phyloP scores from a whole-genome alignment of 2,113 vertebrate genomes.

The Donacobius atricapilla region DNA sequence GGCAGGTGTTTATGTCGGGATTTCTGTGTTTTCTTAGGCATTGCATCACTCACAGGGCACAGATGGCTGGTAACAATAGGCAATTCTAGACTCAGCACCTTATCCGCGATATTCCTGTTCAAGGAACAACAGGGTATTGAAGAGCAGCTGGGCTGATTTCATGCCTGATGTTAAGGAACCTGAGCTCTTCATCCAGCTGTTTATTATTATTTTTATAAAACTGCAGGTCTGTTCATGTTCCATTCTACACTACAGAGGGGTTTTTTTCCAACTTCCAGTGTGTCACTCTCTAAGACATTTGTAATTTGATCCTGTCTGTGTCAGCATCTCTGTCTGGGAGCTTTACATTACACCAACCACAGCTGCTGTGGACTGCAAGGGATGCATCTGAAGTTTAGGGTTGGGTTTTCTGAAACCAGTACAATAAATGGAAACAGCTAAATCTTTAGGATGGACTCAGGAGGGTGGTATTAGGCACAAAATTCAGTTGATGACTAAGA shows the following conservation, averaged over 20 bases:
- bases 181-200: background rate
- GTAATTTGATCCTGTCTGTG: background rate
- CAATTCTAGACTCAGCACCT: background rate
- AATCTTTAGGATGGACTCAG: background rate
- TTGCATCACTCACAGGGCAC: background rate
- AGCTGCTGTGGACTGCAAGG: background rate
- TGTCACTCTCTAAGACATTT: background rate
- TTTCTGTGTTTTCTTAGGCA: background rate
- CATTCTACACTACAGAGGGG: background rate
- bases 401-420: background rate
- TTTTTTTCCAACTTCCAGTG: background rate
- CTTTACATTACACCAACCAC: background rate
- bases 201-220: background rate
- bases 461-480: background rate
- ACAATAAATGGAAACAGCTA: background rate
- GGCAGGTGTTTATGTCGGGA: accelerated
- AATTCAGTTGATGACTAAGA: background rate
- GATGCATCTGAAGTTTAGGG: background rate
- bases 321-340: background rate
- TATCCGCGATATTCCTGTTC: accelerated
- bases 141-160: background rate
- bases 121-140: background rate
- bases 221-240: background rate
- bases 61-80: background rate
- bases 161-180: background rate